Evolutionary conservation across 1,140 invertebrate species (phyloP), one percentile per base, ranked within the genome.

Genomic region (Diploscapter pachys): DNA sequence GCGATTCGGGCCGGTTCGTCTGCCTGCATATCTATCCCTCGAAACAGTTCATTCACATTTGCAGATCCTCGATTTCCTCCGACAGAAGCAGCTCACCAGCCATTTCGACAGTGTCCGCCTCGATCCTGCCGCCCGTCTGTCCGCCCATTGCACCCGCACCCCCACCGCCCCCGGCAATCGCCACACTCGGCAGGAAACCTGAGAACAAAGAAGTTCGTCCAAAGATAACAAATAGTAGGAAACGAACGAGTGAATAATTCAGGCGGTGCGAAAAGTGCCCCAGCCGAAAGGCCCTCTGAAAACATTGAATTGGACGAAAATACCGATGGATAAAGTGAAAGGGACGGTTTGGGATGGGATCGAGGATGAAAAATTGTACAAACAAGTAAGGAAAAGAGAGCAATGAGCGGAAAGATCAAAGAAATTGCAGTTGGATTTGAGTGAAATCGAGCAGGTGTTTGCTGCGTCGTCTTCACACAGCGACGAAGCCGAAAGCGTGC

Each of bases 271-370:
- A 77, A 92, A 94, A 81, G 86, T 89, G 55, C 89, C 90, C 52
- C 86, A 89, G 72, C 92, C 95, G 4, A 90, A 91, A 31, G 93
- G 93, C 87, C 93, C 94, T 0, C 87, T 98, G 3, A 98, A 97
- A 86, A 95, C 94, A 51, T 95, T 98, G 87, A 98, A 98, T 87
- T 98, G 96, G 95, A 93, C 92, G 5, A 96, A 96, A 83, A 88
- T 97, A 77, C 92, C 93, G 5, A 80, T 88, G 79, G 86, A 85
- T 13, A 88, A 89, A 82, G 80, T 90, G 5, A 82, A 86, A 76
- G 94, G 93, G 4, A 97, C 95, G 0, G 91, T 98, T 73, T 98
- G 95, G 94, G 92, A 91, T 74, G 92, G 95, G 82, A 85, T 98
- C 67, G 94, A 97, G 83, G 95, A 98, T 81, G 91, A 92, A 3